phyloP scores from a whole-genome alignment of 2,113 vertebrate genomes.

The Chloroceryle aenea region DNA sequence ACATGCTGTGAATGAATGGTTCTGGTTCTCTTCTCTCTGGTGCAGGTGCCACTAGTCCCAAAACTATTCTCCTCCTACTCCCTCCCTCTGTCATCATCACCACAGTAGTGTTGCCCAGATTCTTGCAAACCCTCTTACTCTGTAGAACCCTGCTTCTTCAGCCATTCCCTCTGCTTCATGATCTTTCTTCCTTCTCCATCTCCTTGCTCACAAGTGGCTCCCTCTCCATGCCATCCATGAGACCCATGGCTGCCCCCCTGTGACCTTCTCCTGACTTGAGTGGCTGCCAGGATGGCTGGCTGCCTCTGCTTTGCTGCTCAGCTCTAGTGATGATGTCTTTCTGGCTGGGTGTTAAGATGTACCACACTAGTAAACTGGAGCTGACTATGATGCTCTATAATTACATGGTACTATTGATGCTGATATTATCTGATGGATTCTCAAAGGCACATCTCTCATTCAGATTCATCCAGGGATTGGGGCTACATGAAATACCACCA shows the following conservation, averaged over 20 bases:
- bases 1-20: neutral
- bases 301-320: neutral
- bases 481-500: neutral
- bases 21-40: neutral
- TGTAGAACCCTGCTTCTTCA: neutral
- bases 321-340: neutral
- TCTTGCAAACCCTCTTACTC: neutral
- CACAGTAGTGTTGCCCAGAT: neutral
- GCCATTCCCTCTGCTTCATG: neutral
- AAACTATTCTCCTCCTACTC: neutral
- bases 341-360: neutral
- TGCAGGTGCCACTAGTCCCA: neutral
- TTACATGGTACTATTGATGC: neutral
- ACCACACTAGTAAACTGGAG: neutral
- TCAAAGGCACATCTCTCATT: neutral
- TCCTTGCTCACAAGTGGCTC: neutral
- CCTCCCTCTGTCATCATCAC: neutral
- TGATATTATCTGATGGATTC: neutral
- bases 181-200: neutral
- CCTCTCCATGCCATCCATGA: rapidly evolving
- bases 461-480: neutral
- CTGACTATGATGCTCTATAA: neutral
- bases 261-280: neutral
- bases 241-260: neutral
- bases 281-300: neutral